Evolutionary conservation across 1,140 invertebrate genomes (phyloP), one percentile per base, ranked within the genome.

Genomic region (Microplitis mediator): DNA sequence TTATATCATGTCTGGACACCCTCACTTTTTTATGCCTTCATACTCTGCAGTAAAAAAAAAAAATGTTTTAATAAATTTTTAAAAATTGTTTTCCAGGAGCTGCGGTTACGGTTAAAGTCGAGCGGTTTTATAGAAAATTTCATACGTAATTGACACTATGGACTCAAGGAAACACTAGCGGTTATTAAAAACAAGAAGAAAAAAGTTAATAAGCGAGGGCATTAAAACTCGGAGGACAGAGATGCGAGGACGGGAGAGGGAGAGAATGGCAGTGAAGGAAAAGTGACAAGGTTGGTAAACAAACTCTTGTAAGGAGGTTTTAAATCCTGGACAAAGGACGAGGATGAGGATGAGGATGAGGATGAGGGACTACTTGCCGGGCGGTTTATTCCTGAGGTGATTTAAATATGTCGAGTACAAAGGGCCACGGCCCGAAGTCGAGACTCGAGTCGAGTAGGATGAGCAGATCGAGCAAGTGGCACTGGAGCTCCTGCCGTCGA

Each of bases 351-450:
- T 23, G 23, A 23, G 23, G 23, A 23, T 23, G 23, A 23, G 23
- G 23, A 23, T 23, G 23, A 23, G 23, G 23, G 23, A 23, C 23
- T 23, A 23, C 23, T 23, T 23, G 23, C 23, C 23, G 23, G 23
- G 23, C 23, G 23, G 23, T 23, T 73, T 72, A 60, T 39, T 36
- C 58, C 60, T 56, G 39, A 60, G 23, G 67, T 69, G 72, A 73
- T 73, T 73, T 69, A 68, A 73, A 72, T 72, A 72, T 72, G 70
- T 66, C 70, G 70, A 72, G 63, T 64, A 72, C 63, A 65, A 72
- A 72, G 63, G 52, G 63, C 62, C 70, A 58, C 34, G 39, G 52
- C 52, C 51, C 62, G 32, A 66, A 66, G 70, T 72, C 70, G 50
- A 66, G 70, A 35, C 70, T 72, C 52, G 62, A 72, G 63, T 72